Evolutionary conservation across 2,113 vertebrate genomes (phyloP), one percentile per base, ranked within the genome.

Genomic region (Orcinus orca): DNA sequence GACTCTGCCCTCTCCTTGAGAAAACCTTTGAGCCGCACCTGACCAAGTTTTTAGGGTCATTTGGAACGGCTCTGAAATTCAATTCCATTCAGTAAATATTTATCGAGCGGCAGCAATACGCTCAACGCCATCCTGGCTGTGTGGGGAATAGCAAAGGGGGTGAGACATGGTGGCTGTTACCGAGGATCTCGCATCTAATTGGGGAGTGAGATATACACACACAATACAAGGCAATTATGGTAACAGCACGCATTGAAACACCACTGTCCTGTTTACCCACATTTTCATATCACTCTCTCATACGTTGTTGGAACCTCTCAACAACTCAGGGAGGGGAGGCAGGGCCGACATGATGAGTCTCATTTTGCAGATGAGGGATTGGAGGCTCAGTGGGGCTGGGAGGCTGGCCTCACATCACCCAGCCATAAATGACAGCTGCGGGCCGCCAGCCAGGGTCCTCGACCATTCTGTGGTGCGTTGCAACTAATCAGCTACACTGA

Each of bases 191-290:
- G 0, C 33, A 8, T 60, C 93, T 95, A 87, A 95, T 58, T 83
- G 97, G 74, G 95, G 60, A 95, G 86, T 38, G 93, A 92, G 92
- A 65, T 14, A 29, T 0, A 79, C 12, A 53, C 77, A 77, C 83
- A 94, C 44, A 88, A 58, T 65, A 77, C 86, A 31, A 95, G 80
- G 80, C 96, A 95, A 96, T 97, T 96, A 96, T 36, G 58, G 86
- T 92, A 93, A 96, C 73, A 53, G 95, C 33, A 18, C 12, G 15
- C 92, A 96, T 93, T 95, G 92, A 93, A 84, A 88, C 41, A 50
- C 70, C 80, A 14, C 88, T 67, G 68, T 93, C 44, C 93, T 91
- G 88, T 95, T 97, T 84, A 79, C 94, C 85, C 96, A 83, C 89
- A 71, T 74, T 80, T 92, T 79, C 96, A 18, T 33, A 23, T 68